These are phyloP conservation scores for Galeopterus variegatus DNA, from an alignment of 2,113 vertebrate genomes.

Conservation along the genomic window DNA sequence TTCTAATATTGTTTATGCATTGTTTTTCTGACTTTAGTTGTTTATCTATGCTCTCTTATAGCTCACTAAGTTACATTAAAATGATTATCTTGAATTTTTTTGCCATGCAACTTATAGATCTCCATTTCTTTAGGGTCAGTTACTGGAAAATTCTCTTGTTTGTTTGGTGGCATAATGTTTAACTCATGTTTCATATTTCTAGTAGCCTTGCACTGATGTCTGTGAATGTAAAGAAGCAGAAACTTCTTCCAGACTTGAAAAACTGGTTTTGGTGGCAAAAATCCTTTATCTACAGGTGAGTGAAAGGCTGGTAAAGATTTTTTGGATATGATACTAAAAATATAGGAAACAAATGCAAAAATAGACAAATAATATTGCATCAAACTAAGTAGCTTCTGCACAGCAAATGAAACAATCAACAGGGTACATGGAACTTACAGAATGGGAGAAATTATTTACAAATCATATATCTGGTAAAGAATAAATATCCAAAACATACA, in stretches of 20 bases:
- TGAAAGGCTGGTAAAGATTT: background rate
- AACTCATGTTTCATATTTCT: background rate
- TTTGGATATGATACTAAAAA: background rate
- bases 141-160: background rate
- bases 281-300: accelerated
- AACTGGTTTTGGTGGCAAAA: background rate
- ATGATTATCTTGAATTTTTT: background rate
- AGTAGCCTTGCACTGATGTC: background rate
- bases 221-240: background rate
- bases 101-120: background rate
- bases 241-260: background rate
- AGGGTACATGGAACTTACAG: background rate
- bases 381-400: background rate
- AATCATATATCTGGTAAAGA: background rate
- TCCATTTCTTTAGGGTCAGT: background rate
- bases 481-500: background rate
- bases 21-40: background rate
- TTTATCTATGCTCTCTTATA: background rate
- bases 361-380: background rate
- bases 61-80: background rate
- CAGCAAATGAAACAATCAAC: background rate
- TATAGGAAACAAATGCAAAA: background rate
- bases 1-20: background rate
- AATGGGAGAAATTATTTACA: background rate
- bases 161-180: background rate